Conservation (phyloP, 2,888 invertebrate species). For the Helleia helle region DNA sequence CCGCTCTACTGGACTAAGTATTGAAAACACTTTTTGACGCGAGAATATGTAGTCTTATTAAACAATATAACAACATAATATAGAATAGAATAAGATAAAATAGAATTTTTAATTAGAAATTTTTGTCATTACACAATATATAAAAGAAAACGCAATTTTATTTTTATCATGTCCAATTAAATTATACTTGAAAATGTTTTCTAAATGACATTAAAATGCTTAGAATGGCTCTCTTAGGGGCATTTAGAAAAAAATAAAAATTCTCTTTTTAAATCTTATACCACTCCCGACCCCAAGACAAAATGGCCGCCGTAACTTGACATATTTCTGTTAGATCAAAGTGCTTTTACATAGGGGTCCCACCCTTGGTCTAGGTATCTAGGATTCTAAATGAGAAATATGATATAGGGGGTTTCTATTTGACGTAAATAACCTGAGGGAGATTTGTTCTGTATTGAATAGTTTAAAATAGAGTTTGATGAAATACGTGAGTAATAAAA, state of each 20-base stretch:
- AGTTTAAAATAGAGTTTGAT: too few species aligned
- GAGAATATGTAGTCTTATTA: too few species aligned
- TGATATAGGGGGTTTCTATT: constrained; percentile 10
- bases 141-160: too few species aligned
- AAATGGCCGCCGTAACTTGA: constrained; percentile 34
- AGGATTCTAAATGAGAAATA: constrained; percentile 12
- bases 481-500: too few species aligned
- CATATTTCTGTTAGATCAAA: constrained; percentile 48
- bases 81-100: too few species aligned
- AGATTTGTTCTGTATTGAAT: too few species aligned
- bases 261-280: constrained; percentile 4
- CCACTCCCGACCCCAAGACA: constrained; percentile 21
- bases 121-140: too few species aligned
- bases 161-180: too few species aligned
- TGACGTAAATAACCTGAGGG: constrained; percentile 8
- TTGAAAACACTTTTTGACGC: too few species aligned
- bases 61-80: too few species aligned
- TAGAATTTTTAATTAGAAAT: too few species aligned
- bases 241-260: background rate
- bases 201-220: background rate
- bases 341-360: constrained; percentile 31
- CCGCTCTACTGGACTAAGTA: too few species aligned
- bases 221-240: background rate
- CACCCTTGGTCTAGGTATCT: constrained; percentile 24
- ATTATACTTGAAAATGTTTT: background rate